Base-by-base conservation (phyloP, 2,113 vertebrate genomes). In the Tautogolabrus adspersus region DNA sequence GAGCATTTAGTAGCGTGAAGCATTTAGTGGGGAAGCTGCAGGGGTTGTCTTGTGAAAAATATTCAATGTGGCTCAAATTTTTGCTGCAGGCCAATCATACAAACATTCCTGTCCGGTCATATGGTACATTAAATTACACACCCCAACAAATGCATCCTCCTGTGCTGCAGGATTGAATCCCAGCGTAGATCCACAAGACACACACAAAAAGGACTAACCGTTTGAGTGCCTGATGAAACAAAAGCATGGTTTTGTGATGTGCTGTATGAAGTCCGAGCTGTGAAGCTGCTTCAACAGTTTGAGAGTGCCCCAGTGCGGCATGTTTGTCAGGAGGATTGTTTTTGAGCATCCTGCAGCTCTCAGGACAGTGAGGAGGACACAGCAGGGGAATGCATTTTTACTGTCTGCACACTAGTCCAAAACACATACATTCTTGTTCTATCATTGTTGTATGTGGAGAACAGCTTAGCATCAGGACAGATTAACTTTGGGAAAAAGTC, bases 341-440 rank as follows among this genome's bases (percentile, higher is more conserved):
- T 62, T 51, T 38, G 18, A 70, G 64, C 22, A 22, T 78, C 72
- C 62, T 59, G 56, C 54, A 38, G 75, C 65, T 81, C 23, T 62
- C 67, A 40, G 37, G 63, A 60, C 64, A 47, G 52, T 5, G 10
- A 22, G 10, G 65, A 30, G 12, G 61, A 75, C 63, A 30, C 56
- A 54, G 37, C 79, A 51, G 44, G 66, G 58, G 38, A 18, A 51
- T 52, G 16, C 57, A 55, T 76, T 38, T 22, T 30, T 42, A 66
- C 44, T 16, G 42, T 76, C 37, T 26, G 30, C 42, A 63, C 44
- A 19, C 23, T n/a, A 42, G 34, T 57, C 10, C 8, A 10, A 22
- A 8, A 57, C 1, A 10, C 42, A 44, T 46, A 23, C 44, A 63
- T 5, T 40, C 8, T 65, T 2, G 49, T 8, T n/a, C 21, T 1